Conservation (phyloP, 2,888 invertebrate genomes). For the Sminthurides aquaticus region DNA sequence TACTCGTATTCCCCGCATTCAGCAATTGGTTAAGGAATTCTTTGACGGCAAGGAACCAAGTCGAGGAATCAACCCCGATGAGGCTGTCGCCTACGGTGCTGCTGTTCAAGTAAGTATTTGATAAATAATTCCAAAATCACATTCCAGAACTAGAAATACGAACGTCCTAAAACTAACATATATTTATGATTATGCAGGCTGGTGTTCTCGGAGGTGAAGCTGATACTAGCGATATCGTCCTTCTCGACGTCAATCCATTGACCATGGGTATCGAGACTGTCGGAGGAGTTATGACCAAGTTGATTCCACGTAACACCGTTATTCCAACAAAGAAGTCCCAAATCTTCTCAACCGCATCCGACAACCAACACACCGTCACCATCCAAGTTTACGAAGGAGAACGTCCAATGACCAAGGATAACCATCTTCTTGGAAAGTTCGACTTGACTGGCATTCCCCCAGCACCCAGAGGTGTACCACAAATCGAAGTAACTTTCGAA, state of each 20-base stretch:
- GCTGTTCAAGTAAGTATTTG: constrained; percentile 56
- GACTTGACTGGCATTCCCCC: constrained; percentile 95
- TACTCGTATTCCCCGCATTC: constrained; percentile 94
- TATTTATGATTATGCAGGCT: constrained; percentile 97
- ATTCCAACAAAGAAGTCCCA: constrained; percentile 99
- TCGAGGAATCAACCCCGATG: constrained; percentile 96
- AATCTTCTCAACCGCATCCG: constrained; percentile 97
- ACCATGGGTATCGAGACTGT: constrained; percentile 99
- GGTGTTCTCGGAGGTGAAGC: constrained; percentile 96
- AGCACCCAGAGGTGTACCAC: constrained; percentile 84
- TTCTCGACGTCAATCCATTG: constrained; percentile 95
- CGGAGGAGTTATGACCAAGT: constrained; percentile 98
- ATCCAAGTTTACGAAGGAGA: constrained; percentile 99
- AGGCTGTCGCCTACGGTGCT: constrained; percentile 69
- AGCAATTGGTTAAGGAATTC: constrained; percentile 84
- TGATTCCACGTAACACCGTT: constrained; percentile 94
- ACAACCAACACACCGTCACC: constrained; percentile 98
- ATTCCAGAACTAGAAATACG: no score
- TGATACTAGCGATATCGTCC: constrained; percentile 89
- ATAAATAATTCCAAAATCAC: no score
- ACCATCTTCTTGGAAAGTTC: constrained; percentile 96
- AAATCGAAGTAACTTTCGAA: constrained; percentile 90
- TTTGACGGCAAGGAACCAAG: constrained; percentile 98
- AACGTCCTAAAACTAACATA: no score
- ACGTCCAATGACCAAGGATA: constrained; percentile 99